A percentile compares a stretch with the other conserved stretches of the same genome.
Conservation (phyloP, 2,797 vertebrate species). For the Gila robusta region DNA sequence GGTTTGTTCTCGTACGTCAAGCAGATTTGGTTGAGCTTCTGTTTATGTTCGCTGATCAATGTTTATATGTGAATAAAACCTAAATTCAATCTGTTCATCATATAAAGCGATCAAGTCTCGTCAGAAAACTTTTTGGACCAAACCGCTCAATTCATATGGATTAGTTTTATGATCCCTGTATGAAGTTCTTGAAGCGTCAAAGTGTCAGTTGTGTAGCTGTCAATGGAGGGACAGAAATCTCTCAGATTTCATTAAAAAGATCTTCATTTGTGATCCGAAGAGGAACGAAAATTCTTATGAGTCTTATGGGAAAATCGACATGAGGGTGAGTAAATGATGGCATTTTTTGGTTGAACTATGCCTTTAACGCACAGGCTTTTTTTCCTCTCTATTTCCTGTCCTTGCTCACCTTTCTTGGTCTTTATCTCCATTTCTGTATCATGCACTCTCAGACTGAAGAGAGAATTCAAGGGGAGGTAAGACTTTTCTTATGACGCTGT, state of each 20-base stretch:
- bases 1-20: no score
- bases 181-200: no score
- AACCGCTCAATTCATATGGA: no score
- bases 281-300: neutral
- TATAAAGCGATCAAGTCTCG: no score
- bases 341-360: neutral
- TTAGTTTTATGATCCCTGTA: no score
- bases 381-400: neutral
- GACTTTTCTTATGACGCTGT: slow-evolving; percentile 56
- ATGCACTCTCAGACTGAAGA: slow-evolving; percentile 92
- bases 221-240: neutral
- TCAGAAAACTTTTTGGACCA: no score
- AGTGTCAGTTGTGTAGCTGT: no score
- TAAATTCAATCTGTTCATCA: no score
- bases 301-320: neutral
- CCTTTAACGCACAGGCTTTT: neutral
- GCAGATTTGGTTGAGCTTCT: no score
- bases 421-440: slow-evolving; percentile 58
- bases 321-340: neutral
- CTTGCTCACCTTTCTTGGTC: slow-evolving; percentile 52
- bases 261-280: neutral
- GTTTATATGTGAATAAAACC: no score
- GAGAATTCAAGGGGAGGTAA: slow-evolving; percentile 98
- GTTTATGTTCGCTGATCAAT: no score
- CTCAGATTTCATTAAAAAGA: neutral